Evolutionary conservation across 1,140 invertebrate genomes (phyloP), one percentile per base, ranked within the genome.

Genomic region (Oncopodura yosiiana): DNA sequence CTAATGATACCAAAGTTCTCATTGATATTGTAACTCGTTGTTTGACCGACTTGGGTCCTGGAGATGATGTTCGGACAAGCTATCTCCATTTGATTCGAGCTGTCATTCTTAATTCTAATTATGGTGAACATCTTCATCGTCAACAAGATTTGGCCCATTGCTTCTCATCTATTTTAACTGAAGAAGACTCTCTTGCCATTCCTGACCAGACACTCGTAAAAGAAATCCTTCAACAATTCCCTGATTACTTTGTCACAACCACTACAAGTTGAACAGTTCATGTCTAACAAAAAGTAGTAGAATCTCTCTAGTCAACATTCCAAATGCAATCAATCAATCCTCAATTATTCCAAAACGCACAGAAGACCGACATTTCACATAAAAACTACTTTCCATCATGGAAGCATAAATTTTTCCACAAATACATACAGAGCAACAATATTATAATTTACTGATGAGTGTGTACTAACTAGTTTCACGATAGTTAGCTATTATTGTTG

Each of bases 11-110:
- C 3, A 88, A 87, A 72, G 90, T 94, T 32, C 75, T 94, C 24
- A 83, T 94, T 61, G 91, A 94, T 67, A 93, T 95, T 66, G 81
- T 93, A 41, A 80, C 92, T 19, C 73, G 89, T 26, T 86, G 92
- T 68, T 73, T 95, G 4, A 82, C 85, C 6, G 89, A 95, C 70
- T 77, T 93, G 53, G 82, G 85, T 41, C 80, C 87, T n/a, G 87
- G 86, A 36, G 87, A 91, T 72, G 73, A 78, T 76, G 87, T 48
- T 50, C 77, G 85, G 36, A 76, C 79, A 49, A 78, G 81, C 65
- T 87, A 87, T 69, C 73, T 89, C 32, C 78, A 83, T 65, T 73
- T 87, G 26, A 84, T 84, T 61, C 76, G 83, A 62, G 74, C 83
- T 58, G 82, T 87, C 8, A 74, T 89, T 53, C 76, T 83, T 41